A percentile compares a stretch with the other conserved stretches of the same genome.
Conservation (phyloP, 1,140 invertebrate species). For the Drosophila ficusphila region DNA sequence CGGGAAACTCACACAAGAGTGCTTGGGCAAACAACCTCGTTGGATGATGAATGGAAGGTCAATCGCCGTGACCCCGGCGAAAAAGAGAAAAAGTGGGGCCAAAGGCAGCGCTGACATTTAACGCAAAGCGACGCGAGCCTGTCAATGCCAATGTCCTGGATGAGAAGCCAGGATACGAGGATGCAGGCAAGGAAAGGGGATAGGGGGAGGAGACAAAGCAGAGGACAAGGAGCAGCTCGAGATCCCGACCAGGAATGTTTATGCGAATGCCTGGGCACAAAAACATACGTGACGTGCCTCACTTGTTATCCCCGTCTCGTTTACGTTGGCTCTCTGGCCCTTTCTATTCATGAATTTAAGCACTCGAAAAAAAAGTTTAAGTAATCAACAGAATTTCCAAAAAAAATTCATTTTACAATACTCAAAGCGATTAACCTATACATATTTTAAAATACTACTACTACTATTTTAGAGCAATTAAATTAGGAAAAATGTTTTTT, state of each 20-base stretch:
- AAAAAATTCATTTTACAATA: not conserved
- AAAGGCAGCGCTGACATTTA: constrained; percentile 65
- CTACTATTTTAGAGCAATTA: too few species aligned
- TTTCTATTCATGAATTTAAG: not conserved
- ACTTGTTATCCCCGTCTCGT: constrained; percentile 1
- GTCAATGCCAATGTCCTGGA: constrained; percentile 77
- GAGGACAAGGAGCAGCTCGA: not conserved
- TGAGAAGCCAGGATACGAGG: constrained; percentile 9
- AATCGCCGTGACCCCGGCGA: constrained; percentile 70
- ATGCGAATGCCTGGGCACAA: constrained; percentile 79
- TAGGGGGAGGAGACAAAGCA: not conserved
- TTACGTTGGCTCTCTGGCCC: not conserved
- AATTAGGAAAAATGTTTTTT: too few species aligned
- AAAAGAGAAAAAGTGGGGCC: constrained; percentile 22
- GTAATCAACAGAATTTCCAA: too few species aligned
- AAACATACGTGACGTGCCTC: constrained; percentile 77
- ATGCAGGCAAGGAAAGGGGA: not conserved
- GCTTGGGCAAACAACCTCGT: constrained; percentile 68
- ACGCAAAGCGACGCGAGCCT: constrained; percentile 67
- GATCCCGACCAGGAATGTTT: constrained; percentile 68
- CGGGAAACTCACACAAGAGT: constrained; percentile 29
- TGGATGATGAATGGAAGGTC: constrained; percentile 77
- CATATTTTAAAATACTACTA: too few species aligned
- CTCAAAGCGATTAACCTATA: too few species aligned
- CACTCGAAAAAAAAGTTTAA: not conserved